These are phyloP conservation scores for Nettapus auritus DNA, from an alignment of 2,113 vertebrate genomes.

Conservation along the genomic window DNA sequence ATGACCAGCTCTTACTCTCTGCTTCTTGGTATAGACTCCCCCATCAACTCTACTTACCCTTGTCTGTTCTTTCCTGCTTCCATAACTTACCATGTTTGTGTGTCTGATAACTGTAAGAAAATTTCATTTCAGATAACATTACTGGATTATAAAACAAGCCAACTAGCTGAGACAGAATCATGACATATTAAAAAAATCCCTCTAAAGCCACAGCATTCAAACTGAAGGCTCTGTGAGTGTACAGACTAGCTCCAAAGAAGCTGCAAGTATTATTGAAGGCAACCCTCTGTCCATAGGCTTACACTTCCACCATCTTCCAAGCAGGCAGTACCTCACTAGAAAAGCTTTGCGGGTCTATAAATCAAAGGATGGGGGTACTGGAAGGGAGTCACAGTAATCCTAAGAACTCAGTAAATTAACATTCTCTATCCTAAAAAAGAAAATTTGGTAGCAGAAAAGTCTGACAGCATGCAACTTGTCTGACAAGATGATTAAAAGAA, in stretches of 20 bases:
- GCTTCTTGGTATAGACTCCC: neutral
- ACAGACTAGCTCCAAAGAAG: neutral
- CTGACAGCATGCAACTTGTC: fast-evolving
- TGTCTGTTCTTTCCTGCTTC: neutral
- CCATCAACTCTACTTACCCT: neutral
- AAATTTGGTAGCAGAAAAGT: neutral
- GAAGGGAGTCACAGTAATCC: neutral
- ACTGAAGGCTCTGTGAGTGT: neutral
- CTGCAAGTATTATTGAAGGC: neutral
- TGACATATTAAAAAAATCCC: neutral
- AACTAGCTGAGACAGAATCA: neutral
- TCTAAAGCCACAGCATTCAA: neutral
- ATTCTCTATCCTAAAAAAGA: neutral
- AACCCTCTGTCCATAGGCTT: neutral
- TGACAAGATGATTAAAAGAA: neutral
- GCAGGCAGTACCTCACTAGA: neutral
- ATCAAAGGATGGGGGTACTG: neutral
- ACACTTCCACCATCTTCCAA: neutral
- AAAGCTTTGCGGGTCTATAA: neutral
- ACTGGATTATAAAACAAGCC: neutral
- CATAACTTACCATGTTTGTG: neutral
- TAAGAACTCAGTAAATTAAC: neutral
- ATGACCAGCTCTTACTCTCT: neutral
- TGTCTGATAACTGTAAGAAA: neutral
- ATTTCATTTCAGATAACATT: neutral